Percentiles rank a stretch among this genome's conserved stretches.
Conservation (phyloP, 2,888 invertebrate species). For the Eupithecia subumbrata region DNA sequence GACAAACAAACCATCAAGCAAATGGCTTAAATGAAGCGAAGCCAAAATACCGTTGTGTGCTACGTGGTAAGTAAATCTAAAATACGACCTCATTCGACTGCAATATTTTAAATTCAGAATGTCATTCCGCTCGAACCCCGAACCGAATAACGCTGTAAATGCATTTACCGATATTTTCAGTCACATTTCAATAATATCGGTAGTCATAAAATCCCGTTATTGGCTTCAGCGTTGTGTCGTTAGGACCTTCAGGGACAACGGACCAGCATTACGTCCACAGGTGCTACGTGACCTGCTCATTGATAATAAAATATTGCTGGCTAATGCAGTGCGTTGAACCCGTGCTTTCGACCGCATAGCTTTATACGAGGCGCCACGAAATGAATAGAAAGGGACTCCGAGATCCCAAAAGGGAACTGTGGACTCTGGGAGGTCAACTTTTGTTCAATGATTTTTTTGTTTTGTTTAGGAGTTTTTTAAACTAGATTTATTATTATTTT, state of each 20-base stretch:
- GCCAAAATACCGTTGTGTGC: not conserved
- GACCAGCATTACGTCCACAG: constrained; percentile 31
- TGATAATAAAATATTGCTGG: constrained; percentile 15
- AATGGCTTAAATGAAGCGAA: not conserved
- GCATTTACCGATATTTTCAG: constrained; percentile 35
- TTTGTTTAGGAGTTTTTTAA: not conserved
- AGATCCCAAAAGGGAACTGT: not conserved
- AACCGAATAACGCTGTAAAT: constrained; percentile 26
- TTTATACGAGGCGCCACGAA: not conserved
- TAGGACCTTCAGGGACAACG: constrained; percentile 29
- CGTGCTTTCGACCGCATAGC: not conserved
- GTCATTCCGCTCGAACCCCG: not conserved
- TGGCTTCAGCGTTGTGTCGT: constrained; percentile 27
- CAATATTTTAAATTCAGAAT: constrained; percentile 17
- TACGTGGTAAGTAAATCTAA: not conserved
- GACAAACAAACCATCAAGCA: not conserved
- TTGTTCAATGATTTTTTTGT: not conserved
- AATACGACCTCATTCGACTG: constrained; percentile 10
- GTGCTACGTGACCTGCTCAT: constrained; percentile 27
- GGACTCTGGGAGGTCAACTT: not conserved
- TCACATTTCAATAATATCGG: constrained; percentile 27
- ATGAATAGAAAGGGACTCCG: not conserved
- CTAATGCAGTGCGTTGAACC: constrained; percentile 8
- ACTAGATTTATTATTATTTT: not conserved
- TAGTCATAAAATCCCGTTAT: constrained; percentile 30